Conservation (phyloP, 92 coral and sea anemone species). For the Paragorgia papillata region DNA sequence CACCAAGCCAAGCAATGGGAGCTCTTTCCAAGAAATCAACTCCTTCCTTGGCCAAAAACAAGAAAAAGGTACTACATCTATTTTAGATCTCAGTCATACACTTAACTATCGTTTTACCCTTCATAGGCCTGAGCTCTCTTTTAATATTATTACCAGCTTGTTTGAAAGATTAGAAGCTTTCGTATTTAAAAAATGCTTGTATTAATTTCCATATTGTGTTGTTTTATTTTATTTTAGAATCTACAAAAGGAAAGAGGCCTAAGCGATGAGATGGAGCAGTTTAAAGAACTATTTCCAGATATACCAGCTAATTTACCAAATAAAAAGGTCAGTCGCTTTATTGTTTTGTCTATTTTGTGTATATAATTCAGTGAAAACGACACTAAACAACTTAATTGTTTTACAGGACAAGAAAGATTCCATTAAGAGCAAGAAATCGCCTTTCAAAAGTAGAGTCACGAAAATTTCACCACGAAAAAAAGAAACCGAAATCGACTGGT, state of each 20-base stretch:
- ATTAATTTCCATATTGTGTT: too few species aligned
- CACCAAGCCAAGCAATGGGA: constrained; percentile 64
- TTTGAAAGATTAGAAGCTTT: too few species aligned
- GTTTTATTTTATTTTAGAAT: constrained; percentile 34
- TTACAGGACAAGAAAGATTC: constrained; percentile 33
- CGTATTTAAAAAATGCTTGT: too few species aligned
- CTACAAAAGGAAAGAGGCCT: constrained; percentile 55
- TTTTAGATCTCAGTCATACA: too few species aligned
- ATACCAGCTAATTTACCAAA: constrained; percentile 12
- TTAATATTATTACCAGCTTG: too few species aligned
- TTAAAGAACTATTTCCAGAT: constrained; percentile 92
- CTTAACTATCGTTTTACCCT: too few species aligned
- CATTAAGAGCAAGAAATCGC: constrained; percentile 65
- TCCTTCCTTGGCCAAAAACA: not conserved
- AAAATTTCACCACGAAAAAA: constrained; percentile 65
- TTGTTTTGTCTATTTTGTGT: not conserved
- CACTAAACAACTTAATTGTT: not conserved
- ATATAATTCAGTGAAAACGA: not conserved
- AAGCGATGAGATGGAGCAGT: constrained; percentile 74
- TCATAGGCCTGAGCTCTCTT: too few species aligned
- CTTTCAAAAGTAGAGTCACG: constrained; percentile 77
- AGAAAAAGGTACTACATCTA: not conserved
- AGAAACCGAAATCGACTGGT: constrained; percentile 82
- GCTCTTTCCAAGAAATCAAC: constrained; percentile 39
- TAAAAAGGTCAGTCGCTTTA: not conserved